Evolutionary conservation across 2,888 invertebrate species (phyloP), one percentile per base, ranked within the genome.

Genomic region (Amiota minor): DNA sequence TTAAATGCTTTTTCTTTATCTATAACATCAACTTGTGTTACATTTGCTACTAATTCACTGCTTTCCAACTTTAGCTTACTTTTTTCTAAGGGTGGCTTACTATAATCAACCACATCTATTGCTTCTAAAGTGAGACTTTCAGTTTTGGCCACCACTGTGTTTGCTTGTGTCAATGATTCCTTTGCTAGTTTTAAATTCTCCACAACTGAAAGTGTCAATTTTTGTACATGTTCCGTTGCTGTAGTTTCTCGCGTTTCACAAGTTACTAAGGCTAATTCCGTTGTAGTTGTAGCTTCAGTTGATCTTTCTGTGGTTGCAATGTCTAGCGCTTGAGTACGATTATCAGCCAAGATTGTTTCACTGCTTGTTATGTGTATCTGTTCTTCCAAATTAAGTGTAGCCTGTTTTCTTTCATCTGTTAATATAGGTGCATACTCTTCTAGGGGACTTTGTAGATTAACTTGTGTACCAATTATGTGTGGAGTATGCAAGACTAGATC

Each of bases 391-490:
- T 92, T 91, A 9, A 95, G 79, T 64, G 89, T 91, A 2, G 94
- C 95, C 62, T 86, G 91, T 81, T 92, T 93, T 65, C 88, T 88
- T 71, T 91, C 89, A 14, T 90, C 82, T 49, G 75, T 71, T 6
- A 80, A 80, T 9, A 8, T 71, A n/a, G 91, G 86, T 10, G 87
- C 81, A 23, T 93, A 90, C 69, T 92, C 92, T 2, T 90, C 89
- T 88, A 94, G 93, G 70, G 93, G 93, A 72, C 93, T 91, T 85
- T 95, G 93, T 18, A 93, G 88, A 80, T 94, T 93, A 4, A 93
- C 91, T 45, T 92, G 90, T 70, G 91, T 92, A 67, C 93, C 92
- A 46, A 92, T 90, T 49, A 96, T 85, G 77, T 93, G 91, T 76
- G 64, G 64, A 16, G 92, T 90, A 59, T 91, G 90, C 46, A 92